phyloP scores from a whole-genome alignment of 2,888 invertebrate genomes.

The Eristalis intricaria region DNA sequence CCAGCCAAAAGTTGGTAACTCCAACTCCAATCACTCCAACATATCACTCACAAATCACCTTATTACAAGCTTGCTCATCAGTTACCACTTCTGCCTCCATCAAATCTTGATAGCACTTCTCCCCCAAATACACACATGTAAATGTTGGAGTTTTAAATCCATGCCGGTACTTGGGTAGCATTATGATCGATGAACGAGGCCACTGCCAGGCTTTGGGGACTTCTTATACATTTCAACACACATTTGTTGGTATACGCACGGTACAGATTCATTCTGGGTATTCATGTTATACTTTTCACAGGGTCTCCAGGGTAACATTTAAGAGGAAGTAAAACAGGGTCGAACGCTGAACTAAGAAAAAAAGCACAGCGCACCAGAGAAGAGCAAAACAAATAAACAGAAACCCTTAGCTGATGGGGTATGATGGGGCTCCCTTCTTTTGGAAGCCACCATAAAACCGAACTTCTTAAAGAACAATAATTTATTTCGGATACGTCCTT shows the following conservation, averaged over 20 bases:
- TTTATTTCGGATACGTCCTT: slow-evolving; percentile 42
- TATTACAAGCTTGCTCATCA: slow-evolving; percentile 1
- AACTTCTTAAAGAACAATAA: slow-evolving; percentile 54
- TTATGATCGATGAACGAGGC: slow-evolving; percentile 56
- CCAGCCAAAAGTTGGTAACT: not conserved
- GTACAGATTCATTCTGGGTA: not conserved
- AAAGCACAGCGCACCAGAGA: not conserved
- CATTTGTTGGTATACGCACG: not conserved
- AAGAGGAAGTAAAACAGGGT: slow-evolving; percentile 23
- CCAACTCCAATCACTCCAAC: not conserved
- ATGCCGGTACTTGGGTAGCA: slow-evolving; percentile 13
- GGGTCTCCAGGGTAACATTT: slow-evolving; percentile 45
- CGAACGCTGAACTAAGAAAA: not conserved
- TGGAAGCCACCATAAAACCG: slow-evolving; percentile 25
- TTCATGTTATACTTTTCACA: slow-evolving; percentile 22
- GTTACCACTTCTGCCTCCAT: not conserved
- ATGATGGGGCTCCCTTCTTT: not conserved
- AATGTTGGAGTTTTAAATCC: slow-evolving; percentile 14
- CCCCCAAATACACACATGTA: not conserved
- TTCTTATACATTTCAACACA: slow-evolving; percentile 32
- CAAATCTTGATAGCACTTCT: slow-evolving; percentile 4
- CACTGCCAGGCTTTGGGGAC: slow-evolving; percentile 34
- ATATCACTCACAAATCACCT: slow-evolving; percentile 16
- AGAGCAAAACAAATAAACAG: slow-evolving; percentile 9
- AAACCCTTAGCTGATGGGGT: slow-evolving; percentile 12